Base-by-base conservation (phyloP, 2,797 vertebrate species). In the Pelobates cultripes region DNA sequence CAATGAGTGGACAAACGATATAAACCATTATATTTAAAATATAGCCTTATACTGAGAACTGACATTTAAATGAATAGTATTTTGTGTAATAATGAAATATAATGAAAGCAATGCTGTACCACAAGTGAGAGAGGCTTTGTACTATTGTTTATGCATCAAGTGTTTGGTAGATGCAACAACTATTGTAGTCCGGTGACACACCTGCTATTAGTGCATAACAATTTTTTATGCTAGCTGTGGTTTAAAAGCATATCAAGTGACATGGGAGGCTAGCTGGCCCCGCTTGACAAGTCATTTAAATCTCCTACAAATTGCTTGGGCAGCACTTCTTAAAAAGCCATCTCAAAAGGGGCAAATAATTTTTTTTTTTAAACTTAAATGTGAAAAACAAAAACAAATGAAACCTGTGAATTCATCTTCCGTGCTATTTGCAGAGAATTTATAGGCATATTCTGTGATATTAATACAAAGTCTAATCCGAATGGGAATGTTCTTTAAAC, bases 131-230 rank as follows among this genome's bases (percentile, higher is more conserved):
- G 42, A 60, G 67, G 45, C 70, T 61, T 70, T 8, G 67, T n/a
- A 45, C 68, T 47, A 79, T 79, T 84, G 69, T 79, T 79, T 80
- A 79, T 68, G 79, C 77, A 84, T 79, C 77, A 79, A 57, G 82
- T 70, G 41, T 79, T 80, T 75, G 77, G 68, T 70, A 41, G 82
- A 84, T 79, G 60, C 77, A 76, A 72, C 73, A 80, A 71, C 68
- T 53, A 79, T 80, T 84, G 82, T 72, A 72, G 57, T 47, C 44
- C 51, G 47, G 57, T 84, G 77, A 75, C 77, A 83, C 71, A 80
- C 73, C 77, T 80, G 77, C 72, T 84, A 80, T 80, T 84, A 84
- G 82, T 84, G 53, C 57, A 72, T 76, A 79, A 72, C 82, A 84
- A 75, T 79, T 84, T 84, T 76, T 84, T 53, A 80, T 47, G 82